Base-by-base conservation (phyloP, 2,797 vertebrate species). In the Pogoniulus pusillus region DNA sequence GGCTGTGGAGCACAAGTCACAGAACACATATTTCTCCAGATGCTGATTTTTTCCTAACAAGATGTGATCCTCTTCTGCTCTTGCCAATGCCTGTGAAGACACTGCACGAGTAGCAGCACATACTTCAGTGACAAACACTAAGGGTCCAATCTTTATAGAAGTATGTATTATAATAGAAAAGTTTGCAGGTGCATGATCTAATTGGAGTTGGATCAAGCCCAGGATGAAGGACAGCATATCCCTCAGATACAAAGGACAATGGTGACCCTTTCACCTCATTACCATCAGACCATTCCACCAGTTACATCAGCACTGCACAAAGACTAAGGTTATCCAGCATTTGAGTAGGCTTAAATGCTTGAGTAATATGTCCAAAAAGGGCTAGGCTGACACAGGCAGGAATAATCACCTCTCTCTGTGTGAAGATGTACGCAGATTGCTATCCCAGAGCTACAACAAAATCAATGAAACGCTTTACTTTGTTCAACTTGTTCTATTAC, bases 11-110 rank as follows among this genome's bases (percentile, higher is more conserved):
- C 12, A 2, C 20, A 27, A 37, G 53, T 39, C 47, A 88, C 26
- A 76, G 66, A 72, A 53, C 9, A 45, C 3, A 37, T 16, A 22
- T 41, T 72, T 72, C 65, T 32, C 34, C 53, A 55, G 60, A 32
- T 4, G 37, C 0, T 34, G 6, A 45, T 18, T 54, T 76, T 57
- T 57, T 88, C 53, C n/a, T 57, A 53, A 47, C 0, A 1, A 39
- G 53, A 34, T 37, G 32, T 32, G 39, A 70, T 20, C 57, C 39
- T 26, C 63, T 18, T 49, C 65, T 73, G 53, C 27, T 49, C 9
- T 49, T 47, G 53, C 24, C 43, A 39, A 43, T 51, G 11, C 45
- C 53, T 74, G 16, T 43, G 51, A 73, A 81, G 63, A 53, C 32
- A 60, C 49, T 4, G n/a, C 45, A 37, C 19, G 77, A 49, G 71